These are phyloP conservation scores for Meleagris gallopavo DNA, from an alignment of 2,113 vertebrate genomes.

Conservation along the genomic window DNA sequence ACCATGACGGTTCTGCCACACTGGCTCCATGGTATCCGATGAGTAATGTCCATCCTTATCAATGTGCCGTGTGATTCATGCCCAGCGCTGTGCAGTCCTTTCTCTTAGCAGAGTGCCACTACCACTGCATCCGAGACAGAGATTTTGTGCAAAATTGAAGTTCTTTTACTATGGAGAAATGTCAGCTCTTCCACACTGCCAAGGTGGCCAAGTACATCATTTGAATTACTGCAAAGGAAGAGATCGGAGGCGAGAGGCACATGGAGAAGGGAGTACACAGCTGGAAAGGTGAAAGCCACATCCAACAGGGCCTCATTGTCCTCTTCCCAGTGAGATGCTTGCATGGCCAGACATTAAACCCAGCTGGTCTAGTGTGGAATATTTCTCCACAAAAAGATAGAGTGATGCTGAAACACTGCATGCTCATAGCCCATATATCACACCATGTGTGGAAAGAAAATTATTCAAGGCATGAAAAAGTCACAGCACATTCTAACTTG, in stretches of 20 bases:
- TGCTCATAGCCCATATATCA: neutral
- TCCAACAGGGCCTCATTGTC: neutral
- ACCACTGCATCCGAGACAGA: neutral
- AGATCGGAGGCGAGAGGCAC: neutral
- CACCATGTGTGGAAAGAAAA: neutral
- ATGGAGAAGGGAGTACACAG: neutral
- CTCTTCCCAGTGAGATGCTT: neutral
- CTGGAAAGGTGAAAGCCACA: neutral
- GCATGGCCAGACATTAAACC: neutral
- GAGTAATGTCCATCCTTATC: constrained; percentile 75
- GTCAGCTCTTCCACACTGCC: neutral
- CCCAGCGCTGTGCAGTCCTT: neutral
- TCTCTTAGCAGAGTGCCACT: neutral
- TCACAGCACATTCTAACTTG: neutral
- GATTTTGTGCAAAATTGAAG: neutral
- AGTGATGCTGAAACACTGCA: neutral
- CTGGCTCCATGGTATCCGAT: neutral
- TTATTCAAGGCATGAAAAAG: neutral
- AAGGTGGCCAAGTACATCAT: neutral
- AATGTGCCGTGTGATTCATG: constrained; percentile 6
- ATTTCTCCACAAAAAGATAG: neutral
- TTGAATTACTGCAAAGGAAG: neutral
- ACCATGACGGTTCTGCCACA: neutral
- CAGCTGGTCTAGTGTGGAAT: neutral
- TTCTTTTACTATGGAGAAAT: neutral